Percentiles rank a stretch among this genome's conserved stretches.
phyloP scores from a whole-genome alignment of 1,140 invertebrate genomes.

The Manduca sexta region DNA sequence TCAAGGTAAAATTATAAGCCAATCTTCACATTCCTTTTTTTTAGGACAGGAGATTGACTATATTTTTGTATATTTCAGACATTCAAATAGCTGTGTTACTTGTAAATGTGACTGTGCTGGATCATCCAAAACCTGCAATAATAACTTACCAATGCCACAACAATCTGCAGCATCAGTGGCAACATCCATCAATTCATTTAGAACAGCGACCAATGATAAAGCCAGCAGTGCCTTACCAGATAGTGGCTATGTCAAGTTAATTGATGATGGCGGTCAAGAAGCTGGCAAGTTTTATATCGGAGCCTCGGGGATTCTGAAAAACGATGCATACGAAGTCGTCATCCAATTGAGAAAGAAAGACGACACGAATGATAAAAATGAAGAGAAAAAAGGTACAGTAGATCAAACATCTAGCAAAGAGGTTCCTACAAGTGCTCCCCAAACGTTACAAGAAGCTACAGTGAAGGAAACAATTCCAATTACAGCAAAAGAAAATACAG shows the following conservation, averaged over 20 bases:
- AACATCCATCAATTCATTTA: slow-evolving; percentile 44
- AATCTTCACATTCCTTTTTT: no score
- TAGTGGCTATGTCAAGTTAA: slow-evolving; percentile 36
- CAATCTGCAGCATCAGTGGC: slow-evolving; percentile 32
- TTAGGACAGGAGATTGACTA: no score
- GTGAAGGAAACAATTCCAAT: background rate
- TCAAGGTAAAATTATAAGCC: background rate
- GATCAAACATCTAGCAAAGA: slow-evolving; percentile 4
- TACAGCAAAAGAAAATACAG: background rate
- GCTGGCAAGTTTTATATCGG: slow-evolving; percentile 58
- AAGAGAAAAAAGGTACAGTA: slow-evolving; percentile 13
- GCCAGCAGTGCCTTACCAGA: slow-evolving; percentile 15
- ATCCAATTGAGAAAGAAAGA: slow-evolving; percentile 63
- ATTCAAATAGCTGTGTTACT: slow-evolving; percentile 2
- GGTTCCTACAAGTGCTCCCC: no score
- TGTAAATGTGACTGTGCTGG: slow-evolving; percentile 16
- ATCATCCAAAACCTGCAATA: background rate
- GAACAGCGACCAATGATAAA: slow-evolving; percentile 36
- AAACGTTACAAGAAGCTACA: background rate
- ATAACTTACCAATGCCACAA: slow-evolving; percentile 3
- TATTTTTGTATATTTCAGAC: slow-evolving; percentile 9
- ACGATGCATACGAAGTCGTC: slow-evolving; percentile 59
- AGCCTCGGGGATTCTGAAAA: slow-evolving; percentile 50
- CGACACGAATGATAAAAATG: background rate
- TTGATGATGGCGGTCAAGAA: slow-evolving; percentile 38